Percentiles rank a stretch among this genome's conserved stretches.
These are phyloP conservation scores for Pristionchus exspectatus DNA, from an alignment of 2,888 invertebrate genomes.

Conservation along the genomic window DNA sequence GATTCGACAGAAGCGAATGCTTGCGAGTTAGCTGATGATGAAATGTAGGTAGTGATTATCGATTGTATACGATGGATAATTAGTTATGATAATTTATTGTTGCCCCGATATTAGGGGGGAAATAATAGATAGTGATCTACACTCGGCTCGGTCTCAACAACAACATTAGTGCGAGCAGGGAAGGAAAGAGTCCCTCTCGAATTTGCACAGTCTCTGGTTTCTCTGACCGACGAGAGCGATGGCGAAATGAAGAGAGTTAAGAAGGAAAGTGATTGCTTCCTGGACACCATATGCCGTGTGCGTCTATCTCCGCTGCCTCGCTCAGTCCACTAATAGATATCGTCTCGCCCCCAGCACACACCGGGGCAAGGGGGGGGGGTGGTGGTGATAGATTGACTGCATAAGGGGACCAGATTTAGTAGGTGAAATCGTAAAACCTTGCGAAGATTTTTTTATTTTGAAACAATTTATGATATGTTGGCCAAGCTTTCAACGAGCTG, in stretches of 20 bases:
- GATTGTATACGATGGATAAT: not conserved
- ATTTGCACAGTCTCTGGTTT: not conserved
- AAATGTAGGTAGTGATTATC: not conserved
- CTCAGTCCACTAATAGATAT: no score
- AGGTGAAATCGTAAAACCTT: no score
- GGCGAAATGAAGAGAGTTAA: not conserved
- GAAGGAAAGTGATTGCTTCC: not conserved
- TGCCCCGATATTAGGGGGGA: not conserved
- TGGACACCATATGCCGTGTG: constrained; percentile 19
- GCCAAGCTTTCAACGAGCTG: no score
- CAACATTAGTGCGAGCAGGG: not conserved
- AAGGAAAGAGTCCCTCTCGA: not conserved
- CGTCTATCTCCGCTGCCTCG: not conserved
- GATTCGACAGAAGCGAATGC: not conserved
- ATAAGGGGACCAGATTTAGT: not conserved
- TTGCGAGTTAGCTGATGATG: not conserved
- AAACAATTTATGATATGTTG: no score
- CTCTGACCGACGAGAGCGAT: not conserved
- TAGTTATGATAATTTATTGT: not conserved
- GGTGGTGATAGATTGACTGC: not conserved
- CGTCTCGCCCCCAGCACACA: not conserved
- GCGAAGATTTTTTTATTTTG: no score
- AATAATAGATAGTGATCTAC: constrained; percentile 22
- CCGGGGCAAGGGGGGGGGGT: not conserved
- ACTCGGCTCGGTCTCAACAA: not conserved